phyloP scores from a whole-genome alignment of 2,888 invertebrate species.

The Dendrolimus pini region DNA sequence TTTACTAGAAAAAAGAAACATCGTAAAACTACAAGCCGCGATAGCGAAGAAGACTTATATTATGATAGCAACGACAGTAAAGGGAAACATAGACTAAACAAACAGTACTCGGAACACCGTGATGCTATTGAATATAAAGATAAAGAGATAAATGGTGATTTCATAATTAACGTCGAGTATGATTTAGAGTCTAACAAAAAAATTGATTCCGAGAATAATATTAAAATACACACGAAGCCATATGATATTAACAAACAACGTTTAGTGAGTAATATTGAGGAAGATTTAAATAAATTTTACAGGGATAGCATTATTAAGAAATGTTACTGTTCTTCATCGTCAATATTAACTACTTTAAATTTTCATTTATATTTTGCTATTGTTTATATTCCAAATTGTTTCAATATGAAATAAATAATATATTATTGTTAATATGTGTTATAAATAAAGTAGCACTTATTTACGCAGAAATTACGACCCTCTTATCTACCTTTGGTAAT shows the following conservation, averaged over 20 bases:
- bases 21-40: conserved; percentile 24
- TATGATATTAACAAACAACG: conserved; percentile 5
- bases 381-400: background rate
- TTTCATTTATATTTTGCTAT: background rate
- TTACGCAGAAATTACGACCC: too few relatives aligned
- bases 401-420: background rate
- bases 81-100: conserved; percentile 5
- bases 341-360: background rate
- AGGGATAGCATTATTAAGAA: conserved; percentile 20
- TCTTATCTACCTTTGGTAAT: too few relatives aligned
- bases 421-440: background rate
- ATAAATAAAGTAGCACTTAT: background rate
- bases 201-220: background rate
- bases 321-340: conserved; percentile 24
- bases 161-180: conserved; percentile 17
- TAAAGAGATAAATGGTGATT: conserved; percentile 9
- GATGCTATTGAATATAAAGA: conserved; percentile 10
- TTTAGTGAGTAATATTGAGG: conserved; percentile 13
- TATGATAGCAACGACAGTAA: conserved; percentile 25
- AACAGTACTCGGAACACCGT: conserved; percentile 11
- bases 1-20: conserved; percentile 26
- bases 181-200: conserved; percentile 5
- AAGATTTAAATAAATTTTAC: conserved; percentile 21
- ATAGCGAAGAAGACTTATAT: conserved; percentile 22
- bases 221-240: background rate